A percentile compares a stretch with the other conserved stretches of the same genome.
These are phyloP conservation scores for Alaudala cheleensis DNA, from an alignment of 2,113 vertebrate genomes.

Conservation along the genomic window DNA sequence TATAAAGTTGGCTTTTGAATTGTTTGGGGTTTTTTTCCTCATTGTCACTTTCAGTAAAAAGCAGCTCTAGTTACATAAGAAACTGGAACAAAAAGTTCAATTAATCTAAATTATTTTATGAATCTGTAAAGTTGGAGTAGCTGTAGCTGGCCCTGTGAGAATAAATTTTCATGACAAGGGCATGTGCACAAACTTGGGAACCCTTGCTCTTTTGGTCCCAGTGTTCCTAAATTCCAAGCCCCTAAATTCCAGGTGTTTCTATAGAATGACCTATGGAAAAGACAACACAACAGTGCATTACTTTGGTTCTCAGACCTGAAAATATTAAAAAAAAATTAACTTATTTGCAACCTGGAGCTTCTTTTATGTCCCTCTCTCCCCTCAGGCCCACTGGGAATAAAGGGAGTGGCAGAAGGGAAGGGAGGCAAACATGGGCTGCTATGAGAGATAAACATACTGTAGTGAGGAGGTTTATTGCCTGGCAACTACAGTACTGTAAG, in stretches of 20 bases:
- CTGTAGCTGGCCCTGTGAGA: background rate
- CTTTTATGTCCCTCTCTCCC: background rate
- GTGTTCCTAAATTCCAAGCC: background rate
- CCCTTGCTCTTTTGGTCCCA: background rate
- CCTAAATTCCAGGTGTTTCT: background rate
- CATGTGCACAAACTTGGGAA: background rate
- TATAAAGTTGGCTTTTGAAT: background rate
- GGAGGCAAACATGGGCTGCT: background rate
- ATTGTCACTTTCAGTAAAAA: background rate
- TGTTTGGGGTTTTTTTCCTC: background rate
- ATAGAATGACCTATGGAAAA: background rate
- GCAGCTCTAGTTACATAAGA: background rate
- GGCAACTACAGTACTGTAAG: background rate
- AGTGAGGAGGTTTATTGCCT: constrained; percentile 36
- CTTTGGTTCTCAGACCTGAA: background rate
- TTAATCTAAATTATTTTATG: background rate
- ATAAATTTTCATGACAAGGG: background rate
- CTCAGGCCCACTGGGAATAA: background rate
- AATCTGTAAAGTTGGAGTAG: background rate
- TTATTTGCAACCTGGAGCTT: background rate
- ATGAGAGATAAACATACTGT: background rate
- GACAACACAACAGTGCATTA: background rate
- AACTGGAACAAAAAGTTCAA: background rate
- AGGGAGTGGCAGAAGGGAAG: background rate
- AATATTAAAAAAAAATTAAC: background rate